Evolutionary conservation across 2,797 vertebrate genomes (phyloP).

Genomic region (Tragopan temminckii): DNA sequence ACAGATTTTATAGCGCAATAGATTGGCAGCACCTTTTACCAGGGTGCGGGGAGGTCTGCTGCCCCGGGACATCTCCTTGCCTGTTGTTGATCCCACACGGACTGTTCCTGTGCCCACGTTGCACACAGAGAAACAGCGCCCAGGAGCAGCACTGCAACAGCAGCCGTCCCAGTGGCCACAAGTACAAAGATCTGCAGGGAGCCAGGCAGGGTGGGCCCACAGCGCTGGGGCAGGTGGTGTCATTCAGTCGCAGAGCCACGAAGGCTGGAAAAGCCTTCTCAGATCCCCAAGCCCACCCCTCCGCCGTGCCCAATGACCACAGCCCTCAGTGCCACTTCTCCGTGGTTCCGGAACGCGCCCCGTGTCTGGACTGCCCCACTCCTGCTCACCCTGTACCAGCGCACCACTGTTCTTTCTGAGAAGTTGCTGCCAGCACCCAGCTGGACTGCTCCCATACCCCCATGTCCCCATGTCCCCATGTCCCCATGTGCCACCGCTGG

Average conservation of each 20-base stretch:
- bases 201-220: neutral
- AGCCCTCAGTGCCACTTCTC: too few species aligned
- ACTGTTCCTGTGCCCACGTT: neutral
- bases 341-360: too few species aligned
- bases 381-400: too few species aligned
- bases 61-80: neutral
- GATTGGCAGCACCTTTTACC: neutral
- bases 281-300: too few species aligned
- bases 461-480: neutral
- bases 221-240: neutral
- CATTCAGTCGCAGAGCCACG: too few species aligned
- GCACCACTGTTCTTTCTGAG: too few species aligned
- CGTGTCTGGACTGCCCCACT: too few species aligned
- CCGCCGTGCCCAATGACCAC: too few species aligned
- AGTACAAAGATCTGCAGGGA: neutral
- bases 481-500: neutral
- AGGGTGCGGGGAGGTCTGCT: neutral
- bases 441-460: neutral
- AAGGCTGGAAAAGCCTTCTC: too few species aligned
- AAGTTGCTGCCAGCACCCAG: too few species aligned
- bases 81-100: neutral
- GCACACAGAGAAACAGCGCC: neutral
- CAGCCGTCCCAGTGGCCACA: neutral
- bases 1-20: neutral
- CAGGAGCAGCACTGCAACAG: slow-evolving; percentile 29